Evolutionary conservation across 2,113 vertebrate genomes (phyloP), one percentile per base, ranked within the genome.

Genomic region (Hepsetus odoe): DNA sequence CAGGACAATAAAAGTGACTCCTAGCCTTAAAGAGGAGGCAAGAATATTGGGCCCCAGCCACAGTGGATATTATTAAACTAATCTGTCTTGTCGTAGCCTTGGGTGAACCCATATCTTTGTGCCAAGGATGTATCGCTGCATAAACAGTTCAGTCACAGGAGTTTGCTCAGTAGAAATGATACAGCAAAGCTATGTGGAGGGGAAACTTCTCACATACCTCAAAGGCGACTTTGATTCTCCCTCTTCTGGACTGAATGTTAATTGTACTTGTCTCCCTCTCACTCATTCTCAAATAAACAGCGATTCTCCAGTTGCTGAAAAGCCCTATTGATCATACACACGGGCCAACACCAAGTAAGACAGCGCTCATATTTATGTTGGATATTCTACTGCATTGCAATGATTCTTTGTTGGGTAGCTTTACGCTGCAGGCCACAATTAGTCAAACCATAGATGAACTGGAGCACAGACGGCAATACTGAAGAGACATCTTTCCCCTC

Each of bases 61-160:
- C 58, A 35, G 71, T 56, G 53, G 58, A 79, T 73, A 84, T 81
- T 81, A 83, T 85, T 83, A 75, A 72, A 81, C 58, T 62, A 75
- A 86, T 82, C 70, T 72, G 62, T 86, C 85, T 74, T 72, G 64
- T 76, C 55, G 73, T 42, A 56, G 59, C 53, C 69, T 44, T 35
- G 70, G 59, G 58, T 71, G 70, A 79, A 74, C 55, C 20, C 28
- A 32, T 28, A 40, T 40, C 65, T 38, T 40, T 24, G 32, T 65
- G 69, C 49, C 65, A 74, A 40, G 28, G 42, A 82, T 82, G 49
- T 62, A 81, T 80, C 65, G 59, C 40, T 56, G 42, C 51, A 42
- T 58, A 77, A 75, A 78, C 20, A 74, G 42, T 51, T 64, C 26
- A 67, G 56, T 32, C 66, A 62, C 74, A 44, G 28, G 56, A 68